Evolutionary conservation across 2,113 vertebrate genomes (phyloP).

Genomic region (Synchiropus splendidus): DNA sequence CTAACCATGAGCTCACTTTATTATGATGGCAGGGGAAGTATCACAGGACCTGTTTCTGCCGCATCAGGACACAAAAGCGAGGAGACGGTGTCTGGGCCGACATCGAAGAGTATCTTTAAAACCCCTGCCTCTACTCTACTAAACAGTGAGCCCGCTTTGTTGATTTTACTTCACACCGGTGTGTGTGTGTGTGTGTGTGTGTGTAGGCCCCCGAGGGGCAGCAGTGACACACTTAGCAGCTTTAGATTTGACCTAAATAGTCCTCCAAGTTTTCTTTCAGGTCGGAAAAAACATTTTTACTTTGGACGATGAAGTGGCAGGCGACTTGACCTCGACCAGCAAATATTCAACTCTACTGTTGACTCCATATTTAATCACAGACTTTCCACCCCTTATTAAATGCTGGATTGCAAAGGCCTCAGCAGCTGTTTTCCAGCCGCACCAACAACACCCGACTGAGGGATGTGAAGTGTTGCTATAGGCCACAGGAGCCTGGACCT

Average conservation of each 20-base stretch:
- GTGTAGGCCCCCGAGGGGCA: constrained; percentile 18
- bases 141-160: constrained; percentile 23
- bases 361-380: too few species aligned
- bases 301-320: too few species aligned
- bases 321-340: too few species aligned
- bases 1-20: neutral
- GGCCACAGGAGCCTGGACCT: too few species aligned
- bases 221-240: constrained; percentile 36
- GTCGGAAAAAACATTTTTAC: too few species aligned
- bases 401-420: too few species aligned
- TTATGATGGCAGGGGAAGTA: constrained; percentile 1
- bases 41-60: constrained; percentile 1
- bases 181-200: constrained; percentile 15
- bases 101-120: too few species aligned
- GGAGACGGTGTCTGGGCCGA: constrained; percentile 1
- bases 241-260: constrained; percentile 21
- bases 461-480: too few species aligned
- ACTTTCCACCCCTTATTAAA: too few species aligned
- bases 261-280: neutral
- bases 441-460: too few species aligned
- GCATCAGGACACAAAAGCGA: constrained; percentile 4
- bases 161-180: constrained; percentile 29
- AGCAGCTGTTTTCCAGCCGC: too few species aligned
- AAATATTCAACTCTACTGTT: too few species aligned
- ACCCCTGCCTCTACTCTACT: constrained; percentile 12